Percentiles rank a stretch among this genome's conserved stretches.
Conservation (phyloP, 2,113 vertebrate species). For the Corvus cornix region DNA sequence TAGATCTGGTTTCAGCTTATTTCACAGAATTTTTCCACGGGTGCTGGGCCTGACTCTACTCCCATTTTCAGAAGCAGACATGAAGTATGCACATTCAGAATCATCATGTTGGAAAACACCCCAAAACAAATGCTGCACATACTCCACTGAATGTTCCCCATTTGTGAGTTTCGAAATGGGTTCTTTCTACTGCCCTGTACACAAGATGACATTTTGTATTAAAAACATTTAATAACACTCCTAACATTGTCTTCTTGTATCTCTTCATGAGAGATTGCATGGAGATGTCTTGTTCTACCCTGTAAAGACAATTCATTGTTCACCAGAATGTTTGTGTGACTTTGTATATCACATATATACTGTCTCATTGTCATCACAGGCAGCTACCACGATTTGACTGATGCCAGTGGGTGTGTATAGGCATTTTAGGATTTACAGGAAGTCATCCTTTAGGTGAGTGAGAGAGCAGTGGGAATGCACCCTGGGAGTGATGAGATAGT, state of each 20-base stretch:
- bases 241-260: not conserved
- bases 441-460: not conserved
- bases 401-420: not conserved
- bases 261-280: not conserved
- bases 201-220: not conserved
- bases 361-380: not conserved
- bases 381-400: not conserved
- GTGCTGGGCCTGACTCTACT: not conserved
- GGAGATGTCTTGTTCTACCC: not conserved
- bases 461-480: not conserved
- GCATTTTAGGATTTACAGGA: not conserved
- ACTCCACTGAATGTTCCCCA: not conserved
- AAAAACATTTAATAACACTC: not conserved
- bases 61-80: not conserved
- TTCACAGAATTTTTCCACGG: not conserved
- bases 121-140: not conserved
- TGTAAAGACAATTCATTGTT: not conserved
- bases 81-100: not conserved
- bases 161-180: not conserved
- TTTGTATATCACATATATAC: not conserved
- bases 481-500: not conserved
- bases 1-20: not conserved
- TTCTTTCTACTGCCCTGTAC: not conserved
- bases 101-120: accelerated
- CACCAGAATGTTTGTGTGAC: not conserved